These are phyloP conservation scores for Aphaenogaster ashmeadi DNA, from an alignment of 1,140 invertebrate species.

Conservation along the genomic window DNA sequence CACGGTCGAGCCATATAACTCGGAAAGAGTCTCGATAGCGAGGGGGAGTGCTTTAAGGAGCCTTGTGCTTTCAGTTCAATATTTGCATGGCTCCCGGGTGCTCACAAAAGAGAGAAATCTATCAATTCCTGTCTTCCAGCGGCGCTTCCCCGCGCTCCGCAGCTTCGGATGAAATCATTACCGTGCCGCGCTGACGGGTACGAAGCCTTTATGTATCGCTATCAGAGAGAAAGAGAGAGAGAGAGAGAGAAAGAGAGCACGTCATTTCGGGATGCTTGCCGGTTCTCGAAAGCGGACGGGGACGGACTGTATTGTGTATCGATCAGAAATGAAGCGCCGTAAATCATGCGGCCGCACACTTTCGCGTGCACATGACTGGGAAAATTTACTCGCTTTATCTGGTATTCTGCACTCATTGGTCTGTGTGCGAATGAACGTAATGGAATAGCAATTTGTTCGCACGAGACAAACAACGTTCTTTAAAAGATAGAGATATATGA, in stretches of 20 bases:
- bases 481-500: conserved; percentile 27
- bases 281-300: conserved; percentile 12
- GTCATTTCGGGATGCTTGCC: conserved; percentile 46
- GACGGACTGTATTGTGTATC: conserved; percentile 76
- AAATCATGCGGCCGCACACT: conserved; percentile 76
- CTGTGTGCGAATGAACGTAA: conserved; percentile 45
- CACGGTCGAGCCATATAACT: conserved; percentile 35
- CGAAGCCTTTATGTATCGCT: conserved; percentile 75
- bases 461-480: conserved; percentile 25
- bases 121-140: conserved; percentile 85
- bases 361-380: conserved; percentile 67
- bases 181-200: conserved; percentile 71
- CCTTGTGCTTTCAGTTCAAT: conserved; percentile 79
- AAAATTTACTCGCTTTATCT: conserved; percentile 57
- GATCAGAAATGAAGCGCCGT: conserved; percentile 82
- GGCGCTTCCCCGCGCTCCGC: conserved; percentile 43
- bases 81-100: conserved; percentile 76
- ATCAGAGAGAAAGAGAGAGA: conserved; percentile 36
- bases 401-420: conserved; percentile 30
- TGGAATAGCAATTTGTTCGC: conserved; percentile 29
- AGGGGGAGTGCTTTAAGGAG: conserved; percentile 75
- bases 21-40: conserved; percentile 66
- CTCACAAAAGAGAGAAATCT: conserved; percentile 83
- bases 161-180: conserved; percentile 84
- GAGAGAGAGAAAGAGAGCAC: background rate